A percentile compares a stretch with the other conserved stretches of the same genome.
Evolutionary conservation across 2,797 vertebrate genomes (phyloP).

Genomic region (Fundulus diaphanus): DNA sequence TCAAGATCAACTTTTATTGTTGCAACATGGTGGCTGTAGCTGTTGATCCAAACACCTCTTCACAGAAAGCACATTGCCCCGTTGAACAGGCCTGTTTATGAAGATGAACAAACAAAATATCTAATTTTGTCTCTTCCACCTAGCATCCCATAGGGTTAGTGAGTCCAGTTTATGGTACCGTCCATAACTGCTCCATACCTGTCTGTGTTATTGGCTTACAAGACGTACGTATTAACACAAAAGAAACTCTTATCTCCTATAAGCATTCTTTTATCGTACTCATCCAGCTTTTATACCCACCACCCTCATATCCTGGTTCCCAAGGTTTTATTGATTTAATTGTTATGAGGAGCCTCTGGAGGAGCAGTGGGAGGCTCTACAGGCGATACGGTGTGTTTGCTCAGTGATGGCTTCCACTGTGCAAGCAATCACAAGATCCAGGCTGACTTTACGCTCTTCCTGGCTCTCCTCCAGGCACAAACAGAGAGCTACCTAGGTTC

Average conservation of each 20-base stretch:
- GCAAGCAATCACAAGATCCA: slow-evolving; percentile 57
- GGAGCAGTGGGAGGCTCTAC: not conserved
- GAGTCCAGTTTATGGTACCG: not conserved
- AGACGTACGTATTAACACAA: not conserved
- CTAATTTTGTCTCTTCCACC: not conserved
- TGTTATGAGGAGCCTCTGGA: not conserved
- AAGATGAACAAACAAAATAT: not conserved
- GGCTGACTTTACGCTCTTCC: slow-evolving; percentile 58
- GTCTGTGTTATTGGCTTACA: not conserved
- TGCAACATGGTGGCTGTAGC: too few species aligned
- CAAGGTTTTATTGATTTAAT: not conserved
- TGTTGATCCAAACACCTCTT: too few species aligned
- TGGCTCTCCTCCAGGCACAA: slow-evolving; percentile 54
- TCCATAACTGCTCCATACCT: not conserved
- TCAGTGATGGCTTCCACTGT: slow-evolving; percentile 30
- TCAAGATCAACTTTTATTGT: too few species aligned
- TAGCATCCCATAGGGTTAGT: not conserved
- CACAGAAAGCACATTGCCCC: too few species aligned
- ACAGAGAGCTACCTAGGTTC: slow-evolving; percentile 62
- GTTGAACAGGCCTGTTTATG: not conserved
- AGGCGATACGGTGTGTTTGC: slow-evolving; percentile 50
- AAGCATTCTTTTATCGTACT: not conserved
- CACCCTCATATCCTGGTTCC: not conserved
- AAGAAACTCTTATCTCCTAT: not conserved
- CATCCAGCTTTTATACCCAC: not conserved